A percentile compares a stretch with the other conserved stretches of the same genome.
These are phyloP conservation scores for Daptonema setosum DNA, from an alignment of 2,888 invertebrate species.

Conservation along the genomic window DNA sequence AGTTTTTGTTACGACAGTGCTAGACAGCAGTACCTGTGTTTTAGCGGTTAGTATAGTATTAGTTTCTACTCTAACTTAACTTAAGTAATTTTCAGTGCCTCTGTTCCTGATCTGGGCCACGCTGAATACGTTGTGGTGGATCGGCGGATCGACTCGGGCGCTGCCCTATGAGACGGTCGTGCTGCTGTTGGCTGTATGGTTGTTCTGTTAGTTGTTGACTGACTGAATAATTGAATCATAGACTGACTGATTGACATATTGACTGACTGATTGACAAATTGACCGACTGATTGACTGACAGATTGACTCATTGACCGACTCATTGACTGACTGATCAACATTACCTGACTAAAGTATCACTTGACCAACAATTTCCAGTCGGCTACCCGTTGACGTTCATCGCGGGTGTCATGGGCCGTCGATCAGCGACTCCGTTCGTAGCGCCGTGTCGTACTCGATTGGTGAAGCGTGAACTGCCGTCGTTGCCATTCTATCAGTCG, in stretches of 20 bases:
- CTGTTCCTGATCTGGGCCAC: slow-evolving; percentile 35
- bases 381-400: slow-evolving; percentile 36
- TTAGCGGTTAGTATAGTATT: too few relatives aligned
- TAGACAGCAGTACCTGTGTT: too few relatives aligned
- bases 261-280: too few relatives aligned
- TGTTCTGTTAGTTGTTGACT: slow-evolving; percentile 30
- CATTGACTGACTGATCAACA: too few relatives aligned
- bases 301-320: too few relatives aligned
- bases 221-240: too few relatives aligned
- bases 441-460: slow-evolving; percentile 35
- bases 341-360: neutral
- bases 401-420: slow-evolving; percentile 35
- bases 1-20: too few relatives aligned
- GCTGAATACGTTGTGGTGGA: slow-evolving; percentile 35
- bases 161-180: slow-evolving; percentile 34
- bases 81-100: slow-evolving; percentile 28
- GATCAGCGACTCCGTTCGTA: slow-evolving; percentile 31
- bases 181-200: slow-evolving; percentile 32
- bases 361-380: too few relatives aligned
- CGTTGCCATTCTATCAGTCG: slow-evolving; percentile 32
- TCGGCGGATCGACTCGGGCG: slow-evolving; percentile 35
- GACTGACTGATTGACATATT: too few relatives aligned
- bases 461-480: slow-evolving; percentile 34
- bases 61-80: too few relatives aligned
- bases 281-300: too few relatives aligned